Evolutionary conservation across 2,888 invertebrate species (phyloP), one percentile per base, ranked within the genome.

Genomic region (Dioctria linearis): DNA sequence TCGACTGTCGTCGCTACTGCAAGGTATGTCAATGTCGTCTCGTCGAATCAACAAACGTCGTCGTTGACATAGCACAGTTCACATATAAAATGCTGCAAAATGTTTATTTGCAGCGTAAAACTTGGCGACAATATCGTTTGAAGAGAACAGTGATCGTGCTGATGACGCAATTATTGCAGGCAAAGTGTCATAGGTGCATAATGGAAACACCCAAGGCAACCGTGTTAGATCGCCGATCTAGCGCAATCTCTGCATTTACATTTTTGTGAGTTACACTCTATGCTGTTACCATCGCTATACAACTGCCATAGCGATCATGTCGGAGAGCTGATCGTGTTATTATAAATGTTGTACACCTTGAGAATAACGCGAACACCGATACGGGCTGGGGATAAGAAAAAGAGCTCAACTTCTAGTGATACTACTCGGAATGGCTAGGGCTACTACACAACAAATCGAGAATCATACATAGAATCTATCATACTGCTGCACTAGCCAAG

Each of bases 21-120:
- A 49, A 63, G 76, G 46, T 61, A 63, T 76, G 61, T 54, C 78
- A 78, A 78, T 78, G 78, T 54, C 78, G 51, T 65, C 78, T n/a
- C 42, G 59, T 61, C n/a, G 39, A 43, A 75, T 40, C 25, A 25
- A 25, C 25, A 25, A 25, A 25, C 25, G 25, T 25, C 25, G 25
- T 25, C 42, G 67, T 67, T 67, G 67, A 67, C 67, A 67, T 67
- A 0, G 25, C 25, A 25, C 67, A 67, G 49, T 67, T 42, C 43
- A 67, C 25, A 25, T 25, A 25, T 25, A 25, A 25, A 67, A 67
- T 46, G 46, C 67, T 42, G 43, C 46, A 67, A 67, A 67, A 43
- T 67, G 46, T 25, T 46, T 59, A 3, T 13, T n/a, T 59, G 59
- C 46, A 46, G 46, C 46, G 46, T 8, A 46, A 46, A 46, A 46